Evolutionary conservation across 53 echinoderm and acorn worm genomes (phyloP), one percentile per base, ranked within the genome.

Genomic region (Henricia sp.): DNA sequence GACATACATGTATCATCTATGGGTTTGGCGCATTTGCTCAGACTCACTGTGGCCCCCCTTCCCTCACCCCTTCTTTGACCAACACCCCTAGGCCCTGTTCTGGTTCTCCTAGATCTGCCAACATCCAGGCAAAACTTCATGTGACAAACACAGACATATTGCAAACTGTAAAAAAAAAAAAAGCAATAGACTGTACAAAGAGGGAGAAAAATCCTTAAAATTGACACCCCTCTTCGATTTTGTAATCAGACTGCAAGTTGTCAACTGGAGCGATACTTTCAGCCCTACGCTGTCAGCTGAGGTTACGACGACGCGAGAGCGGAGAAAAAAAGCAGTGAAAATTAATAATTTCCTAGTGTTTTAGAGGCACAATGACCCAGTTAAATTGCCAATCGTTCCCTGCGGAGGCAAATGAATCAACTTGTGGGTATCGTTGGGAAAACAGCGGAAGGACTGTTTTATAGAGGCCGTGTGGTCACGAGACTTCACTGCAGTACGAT

Each of bases 271-370:
- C 40, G 68, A 68, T 68, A 68, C 68, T n/a, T 68, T 68, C 41
- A 39, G 26, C 77, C 41, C 59, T 77, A 58, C 58, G 58, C 77
- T 77, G 77, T 58, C 60, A 25, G 44, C 77, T 77, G 77, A 77
- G 29, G 77, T 77, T 77, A 77, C 77, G 60, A 10, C 1, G 71
- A 50, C n/a, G 50, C 28, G 30, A 28, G 71, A 52, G 68, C 3
- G 36, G 2, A 65, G 14, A 74, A 74, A 41, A 77, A 77, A 77
- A 77, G 40, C 10, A 42, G 57, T 43, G 29, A 77, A 77, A 77
- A 77, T 77, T 77, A 77, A 77, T 77, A 58, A 77, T 77, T 77
- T 77, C 77, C 77, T 77, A 59, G 77, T 77, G 77, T 77, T 77
- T 77, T 77, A 77, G 77, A 77, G 77, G 77, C 77, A 77, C 42